Percentiles rank a stretch among this genome's conserved stretches.
Conservation (phyloP, 2,113 vertebrate genomes). For the Siniperca knerii region DNA sequence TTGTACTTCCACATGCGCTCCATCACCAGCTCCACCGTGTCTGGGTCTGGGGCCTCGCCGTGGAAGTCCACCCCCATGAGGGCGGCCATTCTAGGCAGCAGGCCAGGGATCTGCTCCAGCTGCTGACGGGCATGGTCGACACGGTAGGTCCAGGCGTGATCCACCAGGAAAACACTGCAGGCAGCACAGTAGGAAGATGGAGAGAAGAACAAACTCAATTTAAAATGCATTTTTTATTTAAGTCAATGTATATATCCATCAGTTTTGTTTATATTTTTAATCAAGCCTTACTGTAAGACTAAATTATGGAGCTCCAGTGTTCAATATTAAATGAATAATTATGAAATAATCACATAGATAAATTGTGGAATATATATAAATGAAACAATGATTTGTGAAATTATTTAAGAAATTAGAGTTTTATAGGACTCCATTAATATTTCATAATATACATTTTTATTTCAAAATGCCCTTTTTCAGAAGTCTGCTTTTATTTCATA, state of each 20-base stretch:
- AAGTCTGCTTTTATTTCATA: too few species aligned
- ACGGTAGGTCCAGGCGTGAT: conserved; percentile 95
- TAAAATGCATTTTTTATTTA: neutral
- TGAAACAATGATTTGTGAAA: neutral
- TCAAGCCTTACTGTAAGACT: neutral
- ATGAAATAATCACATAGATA: too few species aligned
- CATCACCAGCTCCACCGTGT: conserved; percentile 87
- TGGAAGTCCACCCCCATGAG: conserved; percentile 93
- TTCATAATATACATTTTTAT: too few species aligned
- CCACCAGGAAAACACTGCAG: conserved; percentile 92
- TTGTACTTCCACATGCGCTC: conserved; percentile 96
- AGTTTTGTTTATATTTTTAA: neutral
- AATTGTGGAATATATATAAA: neutral
- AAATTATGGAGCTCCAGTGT: neutral
- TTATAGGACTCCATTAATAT: too few species aligned
- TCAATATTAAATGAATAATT: too few species aligned
- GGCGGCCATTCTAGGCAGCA: conserved; percentile 91
- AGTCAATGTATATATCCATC: neutral
- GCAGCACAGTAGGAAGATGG: neutral
- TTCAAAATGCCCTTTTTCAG: too few species aligned
- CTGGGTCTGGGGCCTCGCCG: conserved; percentile 87
- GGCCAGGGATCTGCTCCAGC: conserved; percentile 88
- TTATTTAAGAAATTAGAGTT: neutral
- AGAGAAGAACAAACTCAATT: neutral
- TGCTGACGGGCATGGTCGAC: conserved; percentile 86